Percentiles rank a stretch among this genome's conserved stretches.
These are phyloP conservation scores for Austrofundulus limnaeus DNA, from an alignment of 2,113 vertebrate genomes.

Conservation along the genomic window DNA sequence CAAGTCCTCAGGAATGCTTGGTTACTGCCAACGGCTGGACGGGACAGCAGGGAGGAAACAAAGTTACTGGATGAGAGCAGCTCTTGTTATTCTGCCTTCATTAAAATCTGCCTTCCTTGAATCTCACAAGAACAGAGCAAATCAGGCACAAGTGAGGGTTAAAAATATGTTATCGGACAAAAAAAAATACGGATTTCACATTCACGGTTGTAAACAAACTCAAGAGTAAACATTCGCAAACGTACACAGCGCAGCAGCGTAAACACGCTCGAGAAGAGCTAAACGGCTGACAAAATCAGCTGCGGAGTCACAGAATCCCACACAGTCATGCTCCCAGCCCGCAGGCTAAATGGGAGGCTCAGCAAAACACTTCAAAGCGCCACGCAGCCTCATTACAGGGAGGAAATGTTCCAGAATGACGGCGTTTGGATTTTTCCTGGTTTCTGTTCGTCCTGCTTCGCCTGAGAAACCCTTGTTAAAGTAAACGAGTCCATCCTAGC, in stretches of 20 bases:
- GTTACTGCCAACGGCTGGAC: slow-evolving; percentile 88
- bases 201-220: slow-evolving; percentile 52
- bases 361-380: slow-evolving; percentile 59
- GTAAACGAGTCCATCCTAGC: slow-evolving; percentile 34
- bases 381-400: slow-evolving; percentile 45
- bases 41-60: slow-evolving; percentile 82
- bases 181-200: slow-evolving; percentile 9
- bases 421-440: slow-evolving; percentile 50
- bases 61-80: slow-evolving; percentile 72
- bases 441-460: slow-evolving; percentile 42
- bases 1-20: slow-evolving; percentile 92
- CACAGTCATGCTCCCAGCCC: slow-evolving; percentile 43
- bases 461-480: slow-evolving; percentile 63
- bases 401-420: slow-evolving; percentile 62
- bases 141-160: neutral
- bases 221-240: slow-evolving; percentile 25
- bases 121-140: slow-evolving; percentile 30
- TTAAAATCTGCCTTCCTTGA: slow-evolving; percentile 49
- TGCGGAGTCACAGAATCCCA: slow-evolving; percentile 55
- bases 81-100: slow-evolving; percentile 47
- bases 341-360: slow-evolving; percentile 53
- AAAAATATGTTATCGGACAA: slow-evolving; percentile 9
- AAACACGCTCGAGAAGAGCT: slow-evolving; percentile 38
- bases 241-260: slow-evolving; percentile 29
- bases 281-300: slow-evolving; percentile 48